phyloP scores from a whole-genome alignment of 1,140 invertebrate species.

The Oscheius sp. region DNA sequence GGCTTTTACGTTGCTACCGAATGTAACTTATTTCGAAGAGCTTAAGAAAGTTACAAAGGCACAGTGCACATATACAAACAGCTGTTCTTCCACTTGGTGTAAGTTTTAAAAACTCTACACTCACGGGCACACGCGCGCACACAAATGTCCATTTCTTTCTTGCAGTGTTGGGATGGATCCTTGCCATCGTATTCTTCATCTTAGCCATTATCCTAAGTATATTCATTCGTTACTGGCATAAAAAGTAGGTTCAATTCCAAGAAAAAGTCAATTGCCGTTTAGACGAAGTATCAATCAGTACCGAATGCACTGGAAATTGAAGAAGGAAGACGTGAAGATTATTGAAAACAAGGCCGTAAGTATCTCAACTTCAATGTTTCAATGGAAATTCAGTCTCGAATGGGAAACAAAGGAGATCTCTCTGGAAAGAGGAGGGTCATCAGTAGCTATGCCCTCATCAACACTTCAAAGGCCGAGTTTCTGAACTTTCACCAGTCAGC shows the following conservation, averaged over 20 bases:
- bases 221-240: not conserved
- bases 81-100: not conserved
- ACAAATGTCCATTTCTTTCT: no score
- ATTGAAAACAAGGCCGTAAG: constrained; percentile 11
- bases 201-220: not conserved
- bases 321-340: constrained; percentile 14
- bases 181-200: not conserved
- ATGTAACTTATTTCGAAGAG: not conserved
- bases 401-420: not conserved
- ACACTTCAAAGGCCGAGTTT: constrained; percentile 53
- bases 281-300: not conserved
- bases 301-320: constrained; percentile 24
- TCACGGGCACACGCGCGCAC: no score
- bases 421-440: constrained; percentile 14
- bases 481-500: constrained; percentile 45
- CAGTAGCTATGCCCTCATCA: constrained; percentile 48
- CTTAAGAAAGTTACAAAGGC: not conserved
- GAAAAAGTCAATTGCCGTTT: not conserved
- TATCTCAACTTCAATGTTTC: not conserved
- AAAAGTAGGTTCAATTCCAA: not conserved
- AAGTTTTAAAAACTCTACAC: no score
- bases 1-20: not conserved
- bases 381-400: not conserved
- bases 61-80: not conserved
- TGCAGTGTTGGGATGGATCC: not conserved